phyloP scores from a whole-genome alignment of 2,888 invertebrate genomes.

The Nemotelus nigrinus region DNA sequence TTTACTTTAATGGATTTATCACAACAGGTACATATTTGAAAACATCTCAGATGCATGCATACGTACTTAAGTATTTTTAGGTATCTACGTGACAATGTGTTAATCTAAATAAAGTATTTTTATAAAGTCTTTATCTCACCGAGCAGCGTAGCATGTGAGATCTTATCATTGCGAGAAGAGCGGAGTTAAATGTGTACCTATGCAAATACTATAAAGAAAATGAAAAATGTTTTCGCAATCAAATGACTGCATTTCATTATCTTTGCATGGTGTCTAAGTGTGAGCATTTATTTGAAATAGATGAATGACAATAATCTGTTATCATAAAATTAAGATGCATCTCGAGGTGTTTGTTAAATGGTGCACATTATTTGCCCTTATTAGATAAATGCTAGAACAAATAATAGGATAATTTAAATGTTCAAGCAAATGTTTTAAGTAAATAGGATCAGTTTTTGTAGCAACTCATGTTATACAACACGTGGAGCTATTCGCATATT shows the following conservation, averaged over 20 bases:
- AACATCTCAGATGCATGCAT: background rate
- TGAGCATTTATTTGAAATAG: slow-evolving; percentile 20
- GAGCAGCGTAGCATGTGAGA: background rate
- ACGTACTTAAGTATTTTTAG: slow-evolving; percentile 14
- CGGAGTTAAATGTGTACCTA: slow-evolving; percentile 6
- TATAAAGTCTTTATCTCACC: slow-evolving; percentile 21
- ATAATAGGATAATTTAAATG: slow-evolving; percentile 19
- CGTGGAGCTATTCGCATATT: too few relatives aligned
- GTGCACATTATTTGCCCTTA: slow-evolving; percentile 24
- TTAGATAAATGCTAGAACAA: slow-evolving; percentile 33
- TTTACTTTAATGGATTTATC: slow-evolving; percentile 36
- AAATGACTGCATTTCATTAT: slow-evolving; percentile 26
- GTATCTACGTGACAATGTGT: slow-evolving; percentile 22
- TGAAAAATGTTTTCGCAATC: slow-evolving; percentile 37
- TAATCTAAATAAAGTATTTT: slow-evolving; percentile 18
- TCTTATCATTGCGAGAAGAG: background rate
- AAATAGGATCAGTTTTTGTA: too few relatives aligned
- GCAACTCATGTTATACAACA: too few relatives aligned
- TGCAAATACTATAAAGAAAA: slow-evolving; percentile 21
- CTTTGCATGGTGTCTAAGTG: background rate
- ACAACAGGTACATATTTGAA: slow-evolving; percentile 15
- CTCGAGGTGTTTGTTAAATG: slow-evolving; percentile 17
- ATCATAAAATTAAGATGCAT: slow-evolving; percentile 1
- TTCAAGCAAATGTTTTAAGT: background rate
- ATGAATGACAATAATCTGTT: slow-evolving; percentile 31